Evolutionary conservation across 2,113 vertebrate species (phyloP).

Genomic region (Pteruthius melanotis): DNA sequence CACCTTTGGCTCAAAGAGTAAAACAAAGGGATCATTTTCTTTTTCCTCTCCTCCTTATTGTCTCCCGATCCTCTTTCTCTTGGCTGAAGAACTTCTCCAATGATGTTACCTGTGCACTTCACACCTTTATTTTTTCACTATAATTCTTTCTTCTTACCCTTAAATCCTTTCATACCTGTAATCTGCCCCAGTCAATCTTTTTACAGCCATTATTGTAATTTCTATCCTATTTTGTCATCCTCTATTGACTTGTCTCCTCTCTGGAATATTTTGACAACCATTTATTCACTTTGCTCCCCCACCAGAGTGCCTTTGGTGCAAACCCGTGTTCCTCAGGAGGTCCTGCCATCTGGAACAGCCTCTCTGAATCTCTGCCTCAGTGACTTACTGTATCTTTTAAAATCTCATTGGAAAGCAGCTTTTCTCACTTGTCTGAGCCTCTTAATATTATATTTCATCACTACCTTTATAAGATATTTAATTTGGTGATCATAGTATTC

Average conservation of each 20-base stretch:
- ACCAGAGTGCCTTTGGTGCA: neutral
- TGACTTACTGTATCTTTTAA: conserved; percentile 19
- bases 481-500: conserved; percentile 25
- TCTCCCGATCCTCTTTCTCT: neutral
- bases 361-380: conserved; percentile 10
- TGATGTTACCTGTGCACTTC: neutral
- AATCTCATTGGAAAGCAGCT: conserved; percentile 15
- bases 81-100: neutral
- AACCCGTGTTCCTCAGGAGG: neutral
- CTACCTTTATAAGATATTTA: conserved; percentile 23
- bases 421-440: conserved; percentile 9
- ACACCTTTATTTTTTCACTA: neutral
- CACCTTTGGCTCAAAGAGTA: neutral
- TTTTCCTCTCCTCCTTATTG: neutral
- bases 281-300: neutral
- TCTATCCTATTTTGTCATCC: neutral
- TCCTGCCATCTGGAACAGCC: conserved; percentile 16
- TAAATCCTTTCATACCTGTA: neutral
- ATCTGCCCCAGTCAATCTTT: neutral
- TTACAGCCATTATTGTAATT: neutral
- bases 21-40: neutral
- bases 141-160: neutral
- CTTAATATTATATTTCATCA: neutral
- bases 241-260: neutral
- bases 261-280: neutral